Conservation (phyloP, 2,113 vertebrate genomes). For the Reinhardtius hippoglossoides region DNA sequence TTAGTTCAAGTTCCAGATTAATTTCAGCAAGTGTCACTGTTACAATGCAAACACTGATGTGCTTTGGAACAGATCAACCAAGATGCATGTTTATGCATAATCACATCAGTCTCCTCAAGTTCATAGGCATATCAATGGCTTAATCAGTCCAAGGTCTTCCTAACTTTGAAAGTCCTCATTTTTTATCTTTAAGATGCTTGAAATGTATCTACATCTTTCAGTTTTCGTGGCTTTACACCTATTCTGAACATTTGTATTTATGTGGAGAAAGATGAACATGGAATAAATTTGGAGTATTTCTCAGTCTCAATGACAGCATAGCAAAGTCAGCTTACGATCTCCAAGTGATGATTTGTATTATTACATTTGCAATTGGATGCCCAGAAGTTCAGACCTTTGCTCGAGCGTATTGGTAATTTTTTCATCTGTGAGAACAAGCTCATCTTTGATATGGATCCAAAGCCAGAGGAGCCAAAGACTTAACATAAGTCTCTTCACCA, state of each 20-base stretch:
- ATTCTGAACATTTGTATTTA: not conserved
- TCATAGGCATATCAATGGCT: too few relatives aligned
- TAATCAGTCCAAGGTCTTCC: too few relatives aligned
- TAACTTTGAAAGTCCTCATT: too few relatives aligned
- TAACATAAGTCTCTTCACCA: slow-evolving; percentile 3
- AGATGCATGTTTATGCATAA: too few relatives aligned
- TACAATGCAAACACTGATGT: too few relatives aligned
- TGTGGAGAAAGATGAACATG: not conserved
- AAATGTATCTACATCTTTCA: too few relatives aligned
- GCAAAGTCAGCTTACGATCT: not conserved
- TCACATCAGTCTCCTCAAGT: too few relatives aligned
- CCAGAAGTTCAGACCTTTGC: not conserved
- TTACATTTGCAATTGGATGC: not conserved
- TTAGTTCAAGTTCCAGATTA: not conserved
- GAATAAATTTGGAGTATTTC: not conserved
- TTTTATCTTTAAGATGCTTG: too few relatives aligned
- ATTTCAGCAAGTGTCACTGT: not conserved
- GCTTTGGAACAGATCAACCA: too few relatives aligned
- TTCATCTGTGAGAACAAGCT: not conserved
- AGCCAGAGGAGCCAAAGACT: not conserved
- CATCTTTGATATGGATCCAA: not conserved
- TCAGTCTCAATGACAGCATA: not conserved
- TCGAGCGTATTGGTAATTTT: not conserved
- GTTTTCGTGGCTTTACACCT: not conserved
- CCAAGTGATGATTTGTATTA: not conserved